A percentile compares a stretch with the other conserved stretches of the same genome.
Evolutionary conservation across 2,113 vertebrate genomes (phyloP).

Genomic region (Rhea americana): DNA sequence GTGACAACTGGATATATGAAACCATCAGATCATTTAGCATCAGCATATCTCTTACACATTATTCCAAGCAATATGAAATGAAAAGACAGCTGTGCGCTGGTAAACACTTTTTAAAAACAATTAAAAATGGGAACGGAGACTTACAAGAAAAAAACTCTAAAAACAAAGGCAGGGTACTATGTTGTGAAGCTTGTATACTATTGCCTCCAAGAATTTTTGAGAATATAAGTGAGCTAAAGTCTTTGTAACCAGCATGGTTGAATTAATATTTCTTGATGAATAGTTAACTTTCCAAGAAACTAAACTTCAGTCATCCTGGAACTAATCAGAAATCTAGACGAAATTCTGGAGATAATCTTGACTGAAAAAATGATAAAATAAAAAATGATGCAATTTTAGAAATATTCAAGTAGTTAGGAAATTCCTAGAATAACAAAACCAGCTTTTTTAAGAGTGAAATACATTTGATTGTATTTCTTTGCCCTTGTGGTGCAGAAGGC

Average conservation of each 20-base stretch:
- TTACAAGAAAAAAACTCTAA: neutral
- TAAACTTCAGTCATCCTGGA: neutral
- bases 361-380: neutral
- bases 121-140: neutral
- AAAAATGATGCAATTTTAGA: fast-evolving
- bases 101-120: neutral
- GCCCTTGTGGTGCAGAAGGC: no score
- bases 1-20: conserved; percentile 14
- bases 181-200: neutral
- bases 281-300: neutral
- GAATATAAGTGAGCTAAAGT: neutral
- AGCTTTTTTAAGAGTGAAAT: neutral
- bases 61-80: neutral
- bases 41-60: neutral
- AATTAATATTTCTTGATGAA: neutral
- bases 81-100: neutral
- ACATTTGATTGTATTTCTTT: no score
- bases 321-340: neutral
- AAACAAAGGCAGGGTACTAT: neutral
- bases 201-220: neutral
- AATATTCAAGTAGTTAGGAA: neutral
- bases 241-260: neutral
- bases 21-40: neutral
- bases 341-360: neutral
- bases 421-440: neutral